Percentiles rank a stretch among this genome's conserved stretches.
phyloP scores from a whole-genome alignment of 1,140 invertebrate species.

The Trachymyrmex cornetzi region DNA sequence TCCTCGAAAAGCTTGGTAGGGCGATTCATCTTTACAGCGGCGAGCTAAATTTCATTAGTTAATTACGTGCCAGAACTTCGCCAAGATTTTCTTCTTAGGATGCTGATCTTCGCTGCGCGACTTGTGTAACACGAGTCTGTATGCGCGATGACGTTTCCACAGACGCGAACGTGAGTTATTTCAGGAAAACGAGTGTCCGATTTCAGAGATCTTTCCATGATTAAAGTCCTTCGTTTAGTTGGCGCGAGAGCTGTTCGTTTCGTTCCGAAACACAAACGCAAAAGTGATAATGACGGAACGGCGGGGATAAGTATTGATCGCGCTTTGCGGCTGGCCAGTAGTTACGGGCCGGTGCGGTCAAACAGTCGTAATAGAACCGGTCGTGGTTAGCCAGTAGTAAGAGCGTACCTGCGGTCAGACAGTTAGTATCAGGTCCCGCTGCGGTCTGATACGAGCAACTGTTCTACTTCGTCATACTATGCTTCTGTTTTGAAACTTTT shows the following conservation, averaged over 20 bases:
- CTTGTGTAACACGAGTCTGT: background rate
- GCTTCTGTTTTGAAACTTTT: conserved; percentile 68
- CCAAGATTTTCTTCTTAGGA: conserved; percentile 52
- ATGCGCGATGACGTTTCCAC: background rate
- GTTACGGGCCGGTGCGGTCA: conserved; percentile 74
- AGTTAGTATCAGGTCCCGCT: conserved; percentile 75
- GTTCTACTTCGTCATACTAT: conserved; percentile 71
- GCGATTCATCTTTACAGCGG: conserved; percentile 49
- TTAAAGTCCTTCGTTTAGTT: conserved; percentile 49
- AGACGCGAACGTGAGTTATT: background rate
- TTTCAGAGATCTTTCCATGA: conserved; percentile 36
- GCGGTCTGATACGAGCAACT: conserved; percentile 71
- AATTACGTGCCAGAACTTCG: conserved; percentile 56
- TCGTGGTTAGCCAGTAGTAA: conserved; percentile 76
- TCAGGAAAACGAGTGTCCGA: conserved; percentile 18
- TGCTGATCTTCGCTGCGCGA: conserved; percentile 25
- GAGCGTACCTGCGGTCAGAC: conserved; percentile 74
- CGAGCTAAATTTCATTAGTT: conserved; percentile 60
- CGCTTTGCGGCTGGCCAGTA: conserved; percentile 67
- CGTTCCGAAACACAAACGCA: conserved; percentile 37
- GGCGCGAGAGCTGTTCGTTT: conserved; percentile 40
- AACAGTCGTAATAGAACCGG: conserved; percentile 77
- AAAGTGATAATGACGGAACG: conserved; percentile 67
- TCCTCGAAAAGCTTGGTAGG: conserved; percentile 40
- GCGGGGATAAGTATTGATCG: conserved; percentile 75